Evolutionary conservation across 2,797 vertebrate species (phyloP).

Genomic region (Artibeus jamaicensis): DNA sequence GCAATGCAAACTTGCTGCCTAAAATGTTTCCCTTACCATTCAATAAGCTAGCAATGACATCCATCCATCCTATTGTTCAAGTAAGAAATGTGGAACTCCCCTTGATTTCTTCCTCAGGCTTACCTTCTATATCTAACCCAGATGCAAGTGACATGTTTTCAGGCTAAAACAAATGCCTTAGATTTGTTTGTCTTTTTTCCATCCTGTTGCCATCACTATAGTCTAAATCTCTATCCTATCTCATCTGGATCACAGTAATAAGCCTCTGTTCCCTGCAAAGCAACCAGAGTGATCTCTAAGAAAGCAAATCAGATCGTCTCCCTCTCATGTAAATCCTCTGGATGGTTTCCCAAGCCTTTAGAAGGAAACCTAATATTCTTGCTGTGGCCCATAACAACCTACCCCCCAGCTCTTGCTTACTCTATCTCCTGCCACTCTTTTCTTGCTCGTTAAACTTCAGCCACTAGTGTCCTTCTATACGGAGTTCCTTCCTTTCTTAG

Average conservation of each 20-base stretch:
- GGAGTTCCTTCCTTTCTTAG: not conserved
- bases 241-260: not conserved
- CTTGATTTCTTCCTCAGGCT: not conserved
- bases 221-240: not conserved
- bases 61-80: not conserved
- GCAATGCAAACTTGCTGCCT: not conserved
- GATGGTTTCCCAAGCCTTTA: not conserved
- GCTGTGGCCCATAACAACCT: not conserved
- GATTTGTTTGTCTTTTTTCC: not conserved
- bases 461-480: not conserved
- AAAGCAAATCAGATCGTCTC: not conserved
- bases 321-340: not conserved
- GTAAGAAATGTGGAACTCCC: not conserved
- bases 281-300: not conserved
- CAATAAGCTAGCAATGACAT: not conserved
- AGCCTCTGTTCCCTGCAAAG: not conserved
- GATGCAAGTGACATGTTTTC: not conserved
- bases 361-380: constrained; percentile 4
- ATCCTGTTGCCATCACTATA: not conserved
- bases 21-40: not conserved
- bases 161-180: not conserved
- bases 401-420: not conserved
- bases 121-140: not conserved
- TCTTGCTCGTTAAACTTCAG: not conserved
- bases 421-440: not conserved